phyloP scores from a whole-genome alignment of 1,140 invertebrate genomes.

The Cyrtorhinus lividipennis region DNA sequence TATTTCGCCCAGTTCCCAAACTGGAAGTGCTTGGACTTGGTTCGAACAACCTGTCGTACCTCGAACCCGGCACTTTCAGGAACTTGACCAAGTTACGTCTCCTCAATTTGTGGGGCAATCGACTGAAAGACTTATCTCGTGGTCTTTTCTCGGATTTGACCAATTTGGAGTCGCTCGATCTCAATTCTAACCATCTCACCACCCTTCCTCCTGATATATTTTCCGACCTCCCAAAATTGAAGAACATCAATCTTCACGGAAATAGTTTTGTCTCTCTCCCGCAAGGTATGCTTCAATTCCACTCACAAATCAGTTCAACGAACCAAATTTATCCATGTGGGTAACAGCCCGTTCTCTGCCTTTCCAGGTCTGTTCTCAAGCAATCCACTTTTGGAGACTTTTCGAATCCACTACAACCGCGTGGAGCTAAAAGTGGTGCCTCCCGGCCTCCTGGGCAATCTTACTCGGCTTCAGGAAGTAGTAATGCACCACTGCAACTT shows the following conservation, averaged over 20 bases:
- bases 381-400: conserved; percentile 35
- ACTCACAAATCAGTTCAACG: too few species aligned
- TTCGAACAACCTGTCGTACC: conserved; percentile 38
- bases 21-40: conserved; percentile 44
- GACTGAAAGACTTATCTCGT: conserved; percentile 38
- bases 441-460: conserved; percentile 36
- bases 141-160: conserved; percentile 41
- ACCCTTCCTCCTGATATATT: conserved; percentile 41
- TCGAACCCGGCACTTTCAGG: conserved; percentile 41
- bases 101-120: conserved; percentile 46
- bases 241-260: conserved; percentile 39
- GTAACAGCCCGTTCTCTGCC: neutral
- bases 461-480: conserved; percentile 36
- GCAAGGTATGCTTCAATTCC: conserved; percentile 25
- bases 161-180: conserved; percentile 41
- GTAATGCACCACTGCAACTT: conserved; percentile 36
- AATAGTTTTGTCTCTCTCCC: conserved; percentile 45
- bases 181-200: conserved; percentile 43
- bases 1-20: conserved; percentile 31
- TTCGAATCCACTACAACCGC: conserved; percentile 40
- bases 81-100: conserved; percentile 38
- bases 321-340: too few species aligned
- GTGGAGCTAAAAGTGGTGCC: conserved; percentile 38
- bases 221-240: conserved; percentile 38
- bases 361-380: conserved; percentile 34